Base-by-base conservation (phyloP, 2,888 invertebrate genomes). In the Epirrhoe alternata region DNA sequence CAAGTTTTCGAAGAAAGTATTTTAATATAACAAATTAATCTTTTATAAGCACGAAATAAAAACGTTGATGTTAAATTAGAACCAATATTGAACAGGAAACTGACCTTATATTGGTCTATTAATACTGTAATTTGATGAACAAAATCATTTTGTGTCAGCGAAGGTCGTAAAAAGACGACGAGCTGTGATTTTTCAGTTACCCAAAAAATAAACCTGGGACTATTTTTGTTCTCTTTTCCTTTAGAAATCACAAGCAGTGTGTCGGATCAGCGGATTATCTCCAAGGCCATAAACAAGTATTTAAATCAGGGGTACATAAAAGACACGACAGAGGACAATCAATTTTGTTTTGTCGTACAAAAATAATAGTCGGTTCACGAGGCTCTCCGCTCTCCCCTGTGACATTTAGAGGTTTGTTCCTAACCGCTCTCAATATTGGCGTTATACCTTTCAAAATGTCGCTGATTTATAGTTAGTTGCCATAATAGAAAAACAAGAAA, bases 341-440 rank as follows among this genome's bases (percentile, higher is more conserved):
- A 89, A 87, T 90, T 87, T 87, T 86, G 86, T 89, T 88, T 88
- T 87, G 87, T 88, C 86, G 85, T 85, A 88, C 84, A 87, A 87
- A 89, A 90, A 91, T 91, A 91, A 90, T 89, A 90, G 90, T 81
- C 79, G 80, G 84, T 86, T 86, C 85, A 83, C 84, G 79, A 64
- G 30, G 16, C 49, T 58, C 84, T 83, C 84, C 81, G 84, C 85
- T 85, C 82, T 87, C 90, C 88, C 91, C 77, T 72, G 89, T 87
- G 90, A 89, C 61, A 57, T 56, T 33, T 35, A 59, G 12, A 16
- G 59, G 58, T 35, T 53, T 56, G 55, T 59, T 62, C 66, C 62
- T 12, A 30, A 45, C 6, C 31, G 66, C 58, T 50, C 66, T 56
- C 6, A 16, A n/a, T 47, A 47, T 7, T 42, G 38, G 12, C 38